These are phyloP conservation scores for Cephus sareptanus DNA, from an alignment of 2,888 invertebrate genomes.

Conservation along the genomic window DNA sequence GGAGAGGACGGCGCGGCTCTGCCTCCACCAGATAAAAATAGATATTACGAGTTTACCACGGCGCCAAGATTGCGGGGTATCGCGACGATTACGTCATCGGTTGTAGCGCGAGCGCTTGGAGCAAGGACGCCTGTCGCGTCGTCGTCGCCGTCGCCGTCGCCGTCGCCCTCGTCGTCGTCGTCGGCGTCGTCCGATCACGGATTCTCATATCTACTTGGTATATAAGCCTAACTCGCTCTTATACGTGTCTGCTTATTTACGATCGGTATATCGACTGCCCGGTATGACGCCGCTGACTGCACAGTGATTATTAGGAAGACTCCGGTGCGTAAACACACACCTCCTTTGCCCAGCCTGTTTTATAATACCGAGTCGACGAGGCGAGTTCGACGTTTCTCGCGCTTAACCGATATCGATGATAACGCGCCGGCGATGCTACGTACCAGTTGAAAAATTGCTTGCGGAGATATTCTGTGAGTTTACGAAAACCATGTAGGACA, in stretches of 20 bases:
- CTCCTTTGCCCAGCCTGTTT: not conserved
- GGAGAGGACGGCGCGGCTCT: slow-evolving; percentile 14
- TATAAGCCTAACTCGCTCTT: not conserved
- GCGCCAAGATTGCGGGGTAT: slow-evolving; percentile 71
- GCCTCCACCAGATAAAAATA: slow-evolving; percentile 68
- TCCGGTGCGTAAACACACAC: slow-evolving; percentile 4
- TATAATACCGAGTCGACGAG: not conserved
- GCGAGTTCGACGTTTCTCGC: not conserved
- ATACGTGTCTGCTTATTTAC: not conserved
- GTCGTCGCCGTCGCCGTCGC: slow-evolving; percentile 37
- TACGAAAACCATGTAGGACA: not conserved
- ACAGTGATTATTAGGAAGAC: not conserved
- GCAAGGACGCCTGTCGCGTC: slow-evolving; percentile 59
- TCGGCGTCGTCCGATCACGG: slow-evolving; percentile 17
- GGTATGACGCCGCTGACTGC: slow-evolving; percentile 5
- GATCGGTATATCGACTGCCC: not conserved
- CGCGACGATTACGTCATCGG: slow-evolving; percentile 69
- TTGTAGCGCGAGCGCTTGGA: slow-evolving; percentile 62
- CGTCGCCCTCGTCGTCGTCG: slow-evolving; percentile 22
- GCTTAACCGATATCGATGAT: slow-evolving; percentile 19
- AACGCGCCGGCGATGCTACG: slow-evolving; percentile 33
- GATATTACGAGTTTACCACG: slow-evolving; percentile 70
- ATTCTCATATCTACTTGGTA: not conserved
- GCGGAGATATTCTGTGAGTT: not conserved
- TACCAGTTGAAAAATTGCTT: not conserved